Evolutionary conservation across 2,888 invertebrate genomes (phyloP).

Genomic region (Hartigia nigra): DNA sequence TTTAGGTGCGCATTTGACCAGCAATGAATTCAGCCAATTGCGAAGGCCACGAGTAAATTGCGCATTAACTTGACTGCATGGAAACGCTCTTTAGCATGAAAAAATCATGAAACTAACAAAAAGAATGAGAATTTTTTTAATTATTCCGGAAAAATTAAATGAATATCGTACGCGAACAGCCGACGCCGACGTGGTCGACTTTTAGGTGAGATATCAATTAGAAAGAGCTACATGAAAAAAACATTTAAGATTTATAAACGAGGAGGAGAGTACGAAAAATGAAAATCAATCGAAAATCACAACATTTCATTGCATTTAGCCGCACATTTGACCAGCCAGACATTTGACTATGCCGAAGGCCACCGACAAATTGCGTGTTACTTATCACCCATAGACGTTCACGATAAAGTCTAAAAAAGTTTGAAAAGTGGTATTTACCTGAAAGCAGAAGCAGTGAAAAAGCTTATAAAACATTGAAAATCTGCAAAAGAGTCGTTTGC

Average conservation of each 20-base stretch:
- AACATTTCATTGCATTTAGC: neutral
- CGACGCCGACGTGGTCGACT: neutral
- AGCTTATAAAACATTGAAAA: neutral
- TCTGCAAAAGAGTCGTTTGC: neutral
- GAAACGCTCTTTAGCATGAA: neutral
- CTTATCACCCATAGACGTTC: slow-evolving; percentile 10
- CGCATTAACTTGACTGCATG: slow-evolving; percentile 6
- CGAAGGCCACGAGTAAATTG: slow-evolving; percentile 10
- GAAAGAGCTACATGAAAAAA: neutral
- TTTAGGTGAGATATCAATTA: neutral
- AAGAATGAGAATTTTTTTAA: neutral
- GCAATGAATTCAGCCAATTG: slow-evolving; percentile 6
- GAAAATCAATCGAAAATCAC: neutral
- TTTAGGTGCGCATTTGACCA: slow-evolving; percentile 7
- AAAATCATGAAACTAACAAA: neutral
- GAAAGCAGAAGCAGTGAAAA: neutral
- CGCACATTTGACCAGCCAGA: slow-evolving; percentile 43
- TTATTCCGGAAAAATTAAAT: neutral
- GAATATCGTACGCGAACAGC: neutral
- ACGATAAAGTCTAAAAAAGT: neutral
- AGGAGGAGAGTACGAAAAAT: neutral
- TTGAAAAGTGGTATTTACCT: neutral
- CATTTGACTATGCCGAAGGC: slow-evolving; percentile 34
- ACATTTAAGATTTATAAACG: neutral
- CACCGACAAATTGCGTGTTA: slow-evolving; percentile 24